A percentile compares a stretch with the other conserved stretches of the same genome.
These are phyloP conservation scores for Aethes cnicana DNA, from an alignment of 2,888 invertebrate genomes.

Conservation along the genomic window DNA sequence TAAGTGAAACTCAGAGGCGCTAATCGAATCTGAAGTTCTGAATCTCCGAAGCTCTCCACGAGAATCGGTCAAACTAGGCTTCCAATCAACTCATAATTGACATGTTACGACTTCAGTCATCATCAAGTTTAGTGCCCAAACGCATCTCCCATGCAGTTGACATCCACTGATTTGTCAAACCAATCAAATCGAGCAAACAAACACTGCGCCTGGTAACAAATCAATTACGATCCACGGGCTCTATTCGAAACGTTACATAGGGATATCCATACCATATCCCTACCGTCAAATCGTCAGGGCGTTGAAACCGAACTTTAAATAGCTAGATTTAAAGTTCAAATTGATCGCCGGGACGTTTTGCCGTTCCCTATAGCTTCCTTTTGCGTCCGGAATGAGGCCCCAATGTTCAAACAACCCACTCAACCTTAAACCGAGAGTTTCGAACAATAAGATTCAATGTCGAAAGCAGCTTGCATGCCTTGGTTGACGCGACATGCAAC, in stretches of 20 bases:
- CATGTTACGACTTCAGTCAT: constrained; percentile 12
- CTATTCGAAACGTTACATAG: too few relatives aligned
- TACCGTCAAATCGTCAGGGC: too few relatives aligned
- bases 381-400: too few relatives aligned
- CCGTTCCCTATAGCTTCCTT: too few relatives aligned
- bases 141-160: constrained; percentile 24
- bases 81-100: constrained; percentile 11
- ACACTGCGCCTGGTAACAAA: constrained; percentile 28
- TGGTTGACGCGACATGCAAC: neutral
- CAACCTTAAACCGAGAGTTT: neutral
- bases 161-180: constrained; percentile 29
- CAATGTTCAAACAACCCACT: neutral
- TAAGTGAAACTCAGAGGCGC: too few relatives aligned
- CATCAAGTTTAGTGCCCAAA: constrained; percentile 20
- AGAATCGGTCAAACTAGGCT: neutral
- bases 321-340: too few relatives aligned
- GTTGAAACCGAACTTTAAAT: too few relatives aligned
- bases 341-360: too few relatives aligned
- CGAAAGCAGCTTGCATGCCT: neutral
- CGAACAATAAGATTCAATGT: constrained; percentile 3
- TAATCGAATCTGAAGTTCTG: too few relatives aligned
- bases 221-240: constrained; percentile 20
- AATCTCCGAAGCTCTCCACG: too few relatives aligned
- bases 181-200: constrained; percentile 31
- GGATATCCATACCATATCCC: too few relatives aligned